Base-by-base conservation (phyloP, 2,888 invertebrate species). In the Thymelicus sylvestris region DNA sequence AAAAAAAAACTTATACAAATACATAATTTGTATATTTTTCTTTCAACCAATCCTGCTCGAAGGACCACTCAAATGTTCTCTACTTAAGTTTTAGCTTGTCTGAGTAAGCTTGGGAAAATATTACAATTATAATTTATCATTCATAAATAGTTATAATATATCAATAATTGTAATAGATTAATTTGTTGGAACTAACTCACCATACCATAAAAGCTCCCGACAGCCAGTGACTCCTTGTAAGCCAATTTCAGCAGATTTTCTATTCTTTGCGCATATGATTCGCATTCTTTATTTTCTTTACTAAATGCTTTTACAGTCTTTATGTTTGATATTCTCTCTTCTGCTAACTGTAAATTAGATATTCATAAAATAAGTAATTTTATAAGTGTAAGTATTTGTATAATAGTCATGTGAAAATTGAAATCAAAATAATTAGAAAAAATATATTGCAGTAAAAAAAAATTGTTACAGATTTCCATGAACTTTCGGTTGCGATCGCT, bases 271-370 rank as follows among this genome's bases (percentile, higher is more conserved):
- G 94, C 92, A 82, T 98, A 99, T 0, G 92, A 87, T 7, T 94
- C 84, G 64, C 96, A 95, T 92, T 99, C 99, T 71, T 95, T 95
- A 8, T 93, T 84, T 87, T 99, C 99, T 80, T 97, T 97, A 15
- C 97, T 97, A 87, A 99, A 98, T 39, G 97, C 96, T 88, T 98
- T 97, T 0, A 99, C 99, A 3, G 99, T 99, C 83, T 98, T 95
- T 74, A 99, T 96, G 85, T 98, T 99, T 12, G 97, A 96, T 76
- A 98, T 97, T 80, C 97, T 96, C 87, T 99, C 99, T 90, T 99
- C 98, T 0, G 98, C 98, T 70, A 97, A 95, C 94, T 98, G 80
- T 13, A 82, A 92, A 50, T 24, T 31, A 24, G 15, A 61, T 4
- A 60, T 10, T 39, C 39, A 41, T 61, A 41, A 15, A 41, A 1